A percentile compares a stretch with the other conserved stretches of the same genome.
phyloP scores from a whole-genome alignment of 1,140 invertebrate species.

The Drosophila micromelanica region DNA sequence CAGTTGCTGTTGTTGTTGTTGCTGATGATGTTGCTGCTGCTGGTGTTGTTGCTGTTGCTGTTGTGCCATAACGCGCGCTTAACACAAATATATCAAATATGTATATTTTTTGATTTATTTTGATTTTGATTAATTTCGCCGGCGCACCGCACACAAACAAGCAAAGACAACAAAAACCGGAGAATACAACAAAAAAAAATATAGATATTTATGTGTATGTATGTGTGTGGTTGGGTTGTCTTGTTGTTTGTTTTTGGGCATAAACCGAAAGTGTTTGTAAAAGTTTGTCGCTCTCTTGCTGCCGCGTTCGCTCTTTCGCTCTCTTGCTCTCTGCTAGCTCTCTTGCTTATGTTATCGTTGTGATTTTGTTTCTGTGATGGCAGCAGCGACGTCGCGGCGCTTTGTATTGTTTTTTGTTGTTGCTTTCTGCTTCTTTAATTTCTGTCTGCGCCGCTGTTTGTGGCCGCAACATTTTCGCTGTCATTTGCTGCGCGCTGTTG shows the following conservation, averaged over 20 bases:
- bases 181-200: slow-evolving; percentile 5
- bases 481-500: slow-evolving; percentile 25
- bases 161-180: slow-evolving; percentile 19
- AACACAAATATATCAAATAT: slow-evolving; percentile 49
- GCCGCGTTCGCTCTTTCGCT: slow-evolving; percentile 9
- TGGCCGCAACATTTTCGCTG: slow-evolving; percentile 43
- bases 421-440: slow-evolving; percentile 9
- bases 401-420: slow-evolving; percentile 42
- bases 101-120: too few relatives aligned
- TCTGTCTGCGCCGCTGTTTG: slow-evolving; percentile 9
- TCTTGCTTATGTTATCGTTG: slow-evolving; percentile 61
- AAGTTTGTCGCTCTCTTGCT: slow-evolving; percentile 8
- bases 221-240: neutral
- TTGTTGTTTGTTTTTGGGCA: neutral
- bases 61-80: slow-evolving; percentile 75
- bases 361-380: slow-evolving; percentile 47
- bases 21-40: slow-evolving; percentile 49
- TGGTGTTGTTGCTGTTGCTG: slow-evolving; percentile 67
- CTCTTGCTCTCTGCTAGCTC: slow-evolving; percentile 24
- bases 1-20: slow-evolving; percentile 55
- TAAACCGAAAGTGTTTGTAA: slow-evolving; percentile 27
- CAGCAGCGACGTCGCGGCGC: slow-evolving; percentile 48
- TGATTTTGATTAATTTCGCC: slow-evolving; percentile 33
- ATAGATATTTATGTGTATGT: slow-evolving; percentile 9
- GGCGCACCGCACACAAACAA: slow-evolving; percentile 23